Percentiles rank a stretch among this genome's conserved stretches.
These are phyloP conservation scores for Andrena fulva DNA, from an alignment of 2,888 invertebrate species.

Conservation along the genomic window DNA sequence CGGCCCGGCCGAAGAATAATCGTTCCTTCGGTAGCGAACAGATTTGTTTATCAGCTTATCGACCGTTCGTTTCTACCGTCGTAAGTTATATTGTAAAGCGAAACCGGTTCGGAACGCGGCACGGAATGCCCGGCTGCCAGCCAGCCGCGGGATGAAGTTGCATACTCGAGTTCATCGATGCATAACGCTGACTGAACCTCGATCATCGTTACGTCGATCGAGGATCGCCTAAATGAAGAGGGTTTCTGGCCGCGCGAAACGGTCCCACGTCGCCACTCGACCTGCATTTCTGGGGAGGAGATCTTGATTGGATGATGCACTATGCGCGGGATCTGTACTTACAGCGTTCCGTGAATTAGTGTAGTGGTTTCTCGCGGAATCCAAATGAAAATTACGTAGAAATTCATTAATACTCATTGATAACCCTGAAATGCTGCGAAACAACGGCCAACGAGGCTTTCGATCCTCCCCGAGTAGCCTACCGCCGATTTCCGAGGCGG, in stretches of 20 bases:
- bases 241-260: background rate
- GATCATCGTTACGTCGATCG: conserved; percentile 66
- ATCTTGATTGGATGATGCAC: conserved; percentile 4
- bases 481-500: conserved; percentile 23
- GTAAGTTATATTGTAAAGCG: conserved; percentile 72
- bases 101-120: conserved; percentile 70
- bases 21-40: conserved; percentile 68
- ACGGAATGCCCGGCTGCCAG: conserved; percentile 57
- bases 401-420: too few relatives aligned
- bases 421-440: background rate
- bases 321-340: background rate
- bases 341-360: background rate
- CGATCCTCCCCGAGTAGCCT: background rate
- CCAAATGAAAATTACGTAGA: too few relatives aligned
- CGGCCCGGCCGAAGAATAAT: conserved; percentile 55
- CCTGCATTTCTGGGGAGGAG: background rate
- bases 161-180: conserved; percentile 71
- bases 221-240: conserved; percentile 52
- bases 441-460: background rate
- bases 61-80: conserved; percentile 65
- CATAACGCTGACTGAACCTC: conserved; percentile 63
- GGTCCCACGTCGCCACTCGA: background rate
- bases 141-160: conserved; percentile 72
- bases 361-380: too few relatives aligned
- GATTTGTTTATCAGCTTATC: conserved; percentile 76